Base-by-base conservation (phyloP, 2,797 vertebrate genomes). In the Austrolebias charrua region DNA sequence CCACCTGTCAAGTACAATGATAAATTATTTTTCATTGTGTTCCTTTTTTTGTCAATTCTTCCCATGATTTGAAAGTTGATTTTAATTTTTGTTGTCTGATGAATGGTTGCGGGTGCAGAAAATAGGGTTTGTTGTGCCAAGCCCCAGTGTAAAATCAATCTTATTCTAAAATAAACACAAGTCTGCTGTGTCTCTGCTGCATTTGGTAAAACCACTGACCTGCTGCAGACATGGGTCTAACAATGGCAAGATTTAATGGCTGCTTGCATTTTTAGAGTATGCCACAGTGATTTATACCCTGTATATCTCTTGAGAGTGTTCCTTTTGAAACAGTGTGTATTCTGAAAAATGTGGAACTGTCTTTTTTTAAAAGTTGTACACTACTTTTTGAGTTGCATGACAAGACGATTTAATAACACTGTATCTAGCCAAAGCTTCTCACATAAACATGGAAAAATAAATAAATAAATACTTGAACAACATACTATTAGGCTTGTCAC, bases 261-360 rank as follows among this genome's bases (percentile, higher is more conserved):
- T 35, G 63, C 49, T 55, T 57, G 64, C 55, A 65, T 77, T 55
- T 60, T 40, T 6, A 73, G 71, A 80, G 57, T 77, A 68, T 75
- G 75, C 57, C 75, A 73, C 56, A 2, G 42, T 86, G 77, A 82
- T 88, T 85, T 80, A 80, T 78, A 75, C n/a, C n/a, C n/a, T n/a
- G 63, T 74, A 46, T 66, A 61, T 15, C 43, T n/a, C 49, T 28
- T 75, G 18, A 42, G 48, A 18, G 35, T 48, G 54, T 60, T n/a
- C 73, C 44, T 51, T 42, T 6, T 48, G 16, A 60, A 56, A 9
- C 28, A 15, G 4, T 43, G 49, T 55, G 44, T 19, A 12, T 13
- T 16, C 51, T 8, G 31, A n/a, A n/a, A 24, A 35, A 11, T 46
- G 44, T 51, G 19, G 38, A 44, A 18, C 13, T 47, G 52, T 20